phyloP scores from a whole-genome alignment of 2,888 invertebrate species.

The Tipula confusa region DNA sequence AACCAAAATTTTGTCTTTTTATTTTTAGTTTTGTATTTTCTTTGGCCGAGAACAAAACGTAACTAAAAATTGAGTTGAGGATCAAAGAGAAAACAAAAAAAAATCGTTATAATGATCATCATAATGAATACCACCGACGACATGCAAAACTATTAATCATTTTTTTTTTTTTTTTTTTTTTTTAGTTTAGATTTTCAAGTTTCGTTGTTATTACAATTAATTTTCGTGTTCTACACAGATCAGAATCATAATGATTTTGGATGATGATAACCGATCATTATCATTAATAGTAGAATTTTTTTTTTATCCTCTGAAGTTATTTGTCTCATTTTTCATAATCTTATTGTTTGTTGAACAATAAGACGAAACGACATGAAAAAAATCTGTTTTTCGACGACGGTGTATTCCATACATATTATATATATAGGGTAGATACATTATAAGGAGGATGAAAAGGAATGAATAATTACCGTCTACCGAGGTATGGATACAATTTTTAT shows the following conservation, averaged over 20 bases:
- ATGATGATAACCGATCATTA: conserved; percentile 25
- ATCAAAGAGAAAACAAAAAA: neutral
- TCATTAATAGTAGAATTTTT: conserved; percentile 8
- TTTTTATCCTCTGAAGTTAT: neutral
- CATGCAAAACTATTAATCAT: conserved; percentile 25
- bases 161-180: neutral
- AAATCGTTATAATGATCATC: conserved; percentile 3
- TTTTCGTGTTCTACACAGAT: conserved; percentile 25
- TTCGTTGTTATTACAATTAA: conserved; percentile 25
- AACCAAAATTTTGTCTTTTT: neutral
- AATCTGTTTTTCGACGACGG: neutral
- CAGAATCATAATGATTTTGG: neutral
- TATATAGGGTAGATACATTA: neutral
- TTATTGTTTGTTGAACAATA: conserved; percentile 25
- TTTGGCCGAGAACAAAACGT: neutral
- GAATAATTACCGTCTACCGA: conserved; percentile 8
- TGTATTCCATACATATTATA: too few relatives aligned
- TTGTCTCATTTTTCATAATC: conserved; percentile 25
- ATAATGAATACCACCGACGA: conserved; percentile 25
- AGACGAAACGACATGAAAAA: conserved; percentile 14
- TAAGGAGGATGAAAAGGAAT: conserved; percentile 1
- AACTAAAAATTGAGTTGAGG: neutral
- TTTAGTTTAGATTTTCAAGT: neutral
- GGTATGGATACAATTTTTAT: neutral
- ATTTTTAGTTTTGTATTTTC: neutral